Base-by-base conservation (phyloP, 2,797 vertebrate genomes). In the Moxostoma hubbsi region DNA sequence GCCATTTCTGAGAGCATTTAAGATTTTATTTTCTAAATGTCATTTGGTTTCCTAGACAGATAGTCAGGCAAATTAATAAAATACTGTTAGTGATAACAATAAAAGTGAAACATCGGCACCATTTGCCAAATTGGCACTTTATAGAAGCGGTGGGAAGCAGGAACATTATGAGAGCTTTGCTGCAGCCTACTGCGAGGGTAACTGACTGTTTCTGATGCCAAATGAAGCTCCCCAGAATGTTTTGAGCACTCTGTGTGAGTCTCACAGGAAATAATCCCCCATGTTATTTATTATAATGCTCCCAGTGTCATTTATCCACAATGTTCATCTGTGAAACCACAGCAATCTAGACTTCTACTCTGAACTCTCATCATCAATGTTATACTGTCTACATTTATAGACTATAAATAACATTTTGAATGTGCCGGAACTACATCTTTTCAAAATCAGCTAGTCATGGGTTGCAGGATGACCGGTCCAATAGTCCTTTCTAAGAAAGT, bases 41-140 rank as follows among this genome's bases (percentile, higher is more conserved):
- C 43, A 82, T 85, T 82, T 74, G 53, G 66, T 72, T 69, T 64
- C 18, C 18, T 74, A 81, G 79, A 85, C 54, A 69, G 50, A 83
- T 85, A 81, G 47, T 68, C 64, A 55, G 65, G 36, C 46, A 75
- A 85, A 81, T 85, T 73, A 84, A 82, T 61, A 80, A 72, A 79
- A 83, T 80, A 82, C 78, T 73, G 73, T 72, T 71, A 63, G 59
- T 63, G 55, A 66, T 81, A 74, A 83, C 57, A 82, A 80, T 81
- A 81, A 75, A 84, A 83, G 80, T 81, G 71, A 82, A 84, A 85
- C 75, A 84, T 83, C 70, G 81, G 73, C 69, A 81, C 76, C 76
- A 83, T 84, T 88, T 83, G 51, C 80, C 71, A 86, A 84, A 88
- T 85, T 85, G 81, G 65, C 82, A 85, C 84, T 85, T 84, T 85